phyloP scores from a whole-genome alignment of 2,113 vertebrate genomes.

The Petromus typicus region DNA sequence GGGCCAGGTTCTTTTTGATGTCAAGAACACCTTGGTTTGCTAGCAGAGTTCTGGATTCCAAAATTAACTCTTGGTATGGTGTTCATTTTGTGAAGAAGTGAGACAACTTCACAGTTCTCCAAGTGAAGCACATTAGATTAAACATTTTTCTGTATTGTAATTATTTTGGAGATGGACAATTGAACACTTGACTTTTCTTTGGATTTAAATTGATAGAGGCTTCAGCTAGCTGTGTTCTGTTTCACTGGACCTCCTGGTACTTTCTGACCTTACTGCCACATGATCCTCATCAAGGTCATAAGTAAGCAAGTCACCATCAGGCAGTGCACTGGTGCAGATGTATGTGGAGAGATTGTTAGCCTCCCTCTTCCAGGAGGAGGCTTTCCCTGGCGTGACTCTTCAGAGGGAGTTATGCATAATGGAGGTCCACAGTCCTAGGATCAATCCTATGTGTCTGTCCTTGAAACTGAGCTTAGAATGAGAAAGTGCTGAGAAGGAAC shows the following conservation, averaged over 20 bases:
- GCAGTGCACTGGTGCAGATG: background rate
- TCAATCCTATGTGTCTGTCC: background rate
- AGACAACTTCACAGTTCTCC: background rate
- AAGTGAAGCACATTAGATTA: constrained; percentile 16
- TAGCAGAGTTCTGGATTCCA: background rate
- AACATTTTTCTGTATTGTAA: background rate
- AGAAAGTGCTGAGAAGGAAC: background rate
- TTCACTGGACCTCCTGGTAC: background rate
- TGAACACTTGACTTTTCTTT: constrained; percentile 32
- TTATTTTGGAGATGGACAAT: background rate
- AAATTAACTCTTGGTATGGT: background rate
- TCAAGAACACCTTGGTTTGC: background rate
- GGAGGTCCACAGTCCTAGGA: constrained; percentile 20
- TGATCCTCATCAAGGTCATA: background rate
- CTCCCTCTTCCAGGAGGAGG: background rate
- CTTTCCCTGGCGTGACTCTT: background rate
- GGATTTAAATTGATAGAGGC: background rate
- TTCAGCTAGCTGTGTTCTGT: background rate
- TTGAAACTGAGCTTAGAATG: constrained; percentile 31
- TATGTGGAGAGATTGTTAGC: background rate
- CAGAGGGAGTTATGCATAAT: background rate
- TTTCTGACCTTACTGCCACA: background rate
- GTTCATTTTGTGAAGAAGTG: background rate
- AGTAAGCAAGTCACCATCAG: background rate
- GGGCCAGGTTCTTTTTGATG: background rate